These are phyloP conservation scores for Polypedilum vanderplanki DNA, from an alignment of 1,140 invertebrate species.

Conservation along the genomic window DNA sequence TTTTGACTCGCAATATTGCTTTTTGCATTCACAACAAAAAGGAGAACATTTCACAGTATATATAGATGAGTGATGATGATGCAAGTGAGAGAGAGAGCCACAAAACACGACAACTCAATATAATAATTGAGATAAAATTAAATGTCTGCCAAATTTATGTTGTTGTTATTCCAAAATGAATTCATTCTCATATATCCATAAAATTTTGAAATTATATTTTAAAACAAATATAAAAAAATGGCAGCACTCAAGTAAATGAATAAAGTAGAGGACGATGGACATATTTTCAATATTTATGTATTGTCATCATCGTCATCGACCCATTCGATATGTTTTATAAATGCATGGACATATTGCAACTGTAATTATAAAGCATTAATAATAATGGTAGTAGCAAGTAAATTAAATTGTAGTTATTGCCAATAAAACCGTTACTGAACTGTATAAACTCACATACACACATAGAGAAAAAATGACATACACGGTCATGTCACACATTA, in stretches of 20 bases:
- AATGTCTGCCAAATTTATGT: constrained; percentile 3
- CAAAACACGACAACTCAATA: constrained; percentile 28
- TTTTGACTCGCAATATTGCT: neutral
- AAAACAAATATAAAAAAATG: too few relatives aligned
- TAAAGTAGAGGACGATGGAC: neutral
- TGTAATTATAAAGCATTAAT: constrained; percentile 28
- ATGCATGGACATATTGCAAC: constrained; percentile 22
- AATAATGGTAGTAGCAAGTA: constrained; percentile 26
- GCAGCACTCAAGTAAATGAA: too few relatives aligned
- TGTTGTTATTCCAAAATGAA: neutral
- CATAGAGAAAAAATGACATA: neutral
- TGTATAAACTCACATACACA: neutral
- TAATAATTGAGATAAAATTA: constrained; percentile 27
- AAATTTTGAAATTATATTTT: too few relatives aligned
- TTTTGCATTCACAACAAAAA: neutral
- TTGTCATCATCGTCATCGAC: neutral
- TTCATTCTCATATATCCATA: neutral
- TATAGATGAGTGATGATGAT: neutral
- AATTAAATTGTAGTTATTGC: constrained; percentile 28
- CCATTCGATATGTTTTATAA: neutral
- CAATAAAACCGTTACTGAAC: constrained; percentile 22
- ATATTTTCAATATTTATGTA: neutral
- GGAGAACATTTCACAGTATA: neutral
- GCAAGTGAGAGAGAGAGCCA: neutral
- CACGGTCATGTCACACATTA: neutral